phyloP scores from a whole-genome alignment of 2,113 vertebrate genomes.

The Ranitomeya imitator region DNA sequence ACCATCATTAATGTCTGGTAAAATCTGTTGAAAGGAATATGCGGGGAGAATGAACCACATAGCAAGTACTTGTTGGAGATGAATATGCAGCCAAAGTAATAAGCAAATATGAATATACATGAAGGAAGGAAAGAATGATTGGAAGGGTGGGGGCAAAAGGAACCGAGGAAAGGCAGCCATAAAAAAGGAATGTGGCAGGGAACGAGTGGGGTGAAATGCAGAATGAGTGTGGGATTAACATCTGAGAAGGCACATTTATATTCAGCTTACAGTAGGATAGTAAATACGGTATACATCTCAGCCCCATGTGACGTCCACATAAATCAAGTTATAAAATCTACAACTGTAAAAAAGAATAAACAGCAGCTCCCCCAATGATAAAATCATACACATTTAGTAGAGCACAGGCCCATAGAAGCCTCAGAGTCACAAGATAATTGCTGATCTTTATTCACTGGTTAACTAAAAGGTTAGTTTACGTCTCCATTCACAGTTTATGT shows the following conservation, averaged over 20 bases:
- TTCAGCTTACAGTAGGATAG: neutral
- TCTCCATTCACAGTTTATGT: neutral
- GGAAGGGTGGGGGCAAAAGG: neutral
- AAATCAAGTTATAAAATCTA: neutral
- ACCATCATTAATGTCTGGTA: neutral
- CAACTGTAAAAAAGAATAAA: neutral
- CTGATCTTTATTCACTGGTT: neutral
- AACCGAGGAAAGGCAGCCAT: conserved; percentile 9
- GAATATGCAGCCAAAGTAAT: neutral
- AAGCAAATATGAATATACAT: conserved; percentile 24
- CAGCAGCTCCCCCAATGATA: neutral
- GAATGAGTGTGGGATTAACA: conserved; percentile 25
- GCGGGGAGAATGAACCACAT: neutral
- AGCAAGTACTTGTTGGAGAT: neutral
- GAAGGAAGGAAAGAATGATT: conserved; percentile 17
- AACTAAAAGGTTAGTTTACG: neutral
- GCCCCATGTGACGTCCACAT: neutral
- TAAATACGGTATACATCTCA: neutral
- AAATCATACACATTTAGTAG: neutral
- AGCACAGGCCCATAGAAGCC: neutral
- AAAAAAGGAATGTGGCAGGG: conserved; percentile 12
- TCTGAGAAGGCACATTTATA: conserved; percentile 4
- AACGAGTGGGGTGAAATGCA: conserved; percentile 32
- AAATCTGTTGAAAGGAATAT: neutral
- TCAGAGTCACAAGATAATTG: neutral